phyloP scores from a whole-genome alignment of 2,888 invertebrate species.

The Eristalis intricaria region DNA sequence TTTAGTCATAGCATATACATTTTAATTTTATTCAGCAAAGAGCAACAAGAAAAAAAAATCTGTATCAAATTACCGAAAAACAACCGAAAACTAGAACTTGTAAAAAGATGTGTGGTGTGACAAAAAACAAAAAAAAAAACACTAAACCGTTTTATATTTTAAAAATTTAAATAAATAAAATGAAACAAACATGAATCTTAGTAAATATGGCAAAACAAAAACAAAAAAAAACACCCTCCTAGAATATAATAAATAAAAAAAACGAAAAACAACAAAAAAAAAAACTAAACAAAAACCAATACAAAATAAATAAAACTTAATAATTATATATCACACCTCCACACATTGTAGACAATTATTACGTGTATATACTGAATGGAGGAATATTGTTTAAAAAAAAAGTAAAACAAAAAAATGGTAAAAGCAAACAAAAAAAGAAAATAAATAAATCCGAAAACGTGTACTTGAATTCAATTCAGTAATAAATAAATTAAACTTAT shows the following conservation, averaged over 20 bases:
- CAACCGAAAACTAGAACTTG: slow-evolving; percentile 9
- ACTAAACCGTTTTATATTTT: slow-evolving; percentile 58
- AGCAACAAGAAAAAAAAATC: not conserved
- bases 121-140: slow-evolving; percentile 17
- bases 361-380: slow-evolving; percentile 56
- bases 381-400: slow-evolving; percentile 46
- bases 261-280: slow-evolving; percentile 1
- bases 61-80: not conserved
- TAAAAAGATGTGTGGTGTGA: slow-evolving; percentile 18
- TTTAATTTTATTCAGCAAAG: slow-evolving; percentile 32
- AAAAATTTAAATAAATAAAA: slow-evolving; percentile 42
- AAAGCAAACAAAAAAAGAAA: not conserved
- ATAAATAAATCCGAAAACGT: slow-evolving; percentile 25
- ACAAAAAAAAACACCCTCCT: slow-evolving; percentile 43
- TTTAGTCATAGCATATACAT: slow-evolving; percentile 34
- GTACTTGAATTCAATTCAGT: slow-evolving; percentile 69
- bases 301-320: slow-evolving; percentile 6
- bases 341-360: slow-evolving; percentile 67
- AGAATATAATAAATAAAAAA: slow-evolving; percentile 40
- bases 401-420: not conserved
- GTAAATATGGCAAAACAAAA: slow-evolving; percentile 42
- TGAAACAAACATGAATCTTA: slow-evolving; percentile 45
- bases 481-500: slow-evolving; percentile 67
- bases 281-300: slow-evolving; percentile 8
- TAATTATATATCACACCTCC: slow-evolving; percentile 58